These are phyloP conservation scores for Phyllotreta striolata DNA, from an alignment of 2,888 invertebrate genomes.

Conservation along the genomic window DNA sequence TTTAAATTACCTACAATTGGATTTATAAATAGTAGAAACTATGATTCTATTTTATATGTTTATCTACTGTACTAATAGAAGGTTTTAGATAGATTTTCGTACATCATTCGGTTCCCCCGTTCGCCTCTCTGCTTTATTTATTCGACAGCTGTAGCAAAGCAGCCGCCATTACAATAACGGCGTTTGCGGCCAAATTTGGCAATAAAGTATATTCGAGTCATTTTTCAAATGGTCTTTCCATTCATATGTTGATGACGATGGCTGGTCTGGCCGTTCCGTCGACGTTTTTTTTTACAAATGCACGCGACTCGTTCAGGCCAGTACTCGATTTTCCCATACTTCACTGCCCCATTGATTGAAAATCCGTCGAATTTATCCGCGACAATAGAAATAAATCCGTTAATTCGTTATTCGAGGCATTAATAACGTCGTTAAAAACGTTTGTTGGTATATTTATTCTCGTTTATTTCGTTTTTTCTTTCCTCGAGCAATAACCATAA, in stretches of 20 bases:
- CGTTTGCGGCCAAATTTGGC: conserved; percentile 33
- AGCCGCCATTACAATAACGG: conserved; percentile 30
- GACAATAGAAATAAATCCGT: neutral
- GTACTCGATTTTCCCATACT: neutral
- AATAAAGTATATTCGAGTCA: conserved; percentile 31
- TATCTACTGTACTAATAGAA: conserved; percentile 2
- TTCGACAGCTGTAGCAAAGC: conserved; percentile 34
- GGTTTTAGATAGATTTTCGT: conserved; percentile 24
- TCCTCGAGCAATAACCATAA: conserved; percentile 16
- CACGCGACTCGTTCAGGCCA: conserved; percentile 16
- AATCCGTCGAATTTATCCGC: neutral
- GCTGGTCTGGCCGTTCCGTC: conserved; percentile 7
- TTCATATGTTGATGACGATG: conserved; percentile 26
- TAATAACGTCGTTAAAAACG: neutral
- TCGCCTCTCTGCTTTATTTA: conserved; percentile 27
- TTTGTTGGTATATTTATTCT: conserved; percentile 19
- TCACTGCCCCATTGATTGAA: neutral
- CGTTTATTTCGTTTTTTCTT: conserved; percentile 11
- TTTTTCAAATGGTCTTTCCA: conserved; percentile 33
- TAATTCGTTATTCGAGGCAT: no score
- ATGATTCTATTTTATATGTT: no score
- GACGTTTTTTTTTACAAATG: conserved; percentile 7
- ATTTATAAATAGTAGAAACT: no score
- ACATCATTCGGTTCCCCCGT: conserved; percentile 22
- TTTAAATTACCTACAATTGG: no score